phyloP scores from a whole-genome alignment of 2,888 invertebrate genomes.

The Acanthococcus lagerstroemiae region DNA sequence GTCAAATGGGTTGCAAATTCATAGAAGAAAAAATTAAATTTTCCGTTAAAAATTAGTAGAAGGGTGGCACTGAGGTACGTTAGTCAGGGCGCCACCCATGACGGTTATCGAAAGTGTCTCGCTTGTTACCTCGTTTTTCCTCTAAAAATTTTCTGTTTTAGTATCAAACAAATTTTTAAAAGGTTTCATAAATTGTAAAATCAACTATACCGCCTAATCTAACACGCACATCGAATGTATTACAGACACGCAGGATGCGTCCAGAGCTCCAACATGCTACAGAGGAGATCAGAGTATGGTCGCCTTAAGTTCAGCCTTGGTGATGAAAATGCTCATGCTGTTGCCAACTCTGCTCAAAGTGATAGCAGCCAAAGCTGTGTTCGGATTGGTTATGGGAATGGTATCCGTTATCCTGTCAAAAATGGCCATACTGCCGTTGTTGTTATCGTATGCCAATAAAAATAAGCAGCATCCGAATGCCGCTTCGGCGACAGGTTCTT shows the following conservation, averaged over 20 bases:
- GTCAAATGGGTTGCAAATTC: too few species aligned
- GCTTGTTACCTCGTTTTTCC: too few species aligned
- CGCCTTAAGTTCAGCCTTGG: conserved; percentile 21
- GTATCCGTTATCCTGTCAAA: conserved; percentile 22
- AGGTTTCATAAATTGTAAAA: background rate
- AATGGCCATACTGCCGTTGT: conserved; percentile 23
- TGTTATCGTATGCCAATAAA: conserved; percentile 19
- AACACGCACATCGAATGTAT: background rate
- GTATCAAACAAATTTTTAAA: background rate
- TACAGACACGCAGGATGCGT: background rate
- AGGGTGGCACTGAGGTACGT: too few species aligned
- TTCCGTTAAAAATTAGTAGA: too few species aligned
- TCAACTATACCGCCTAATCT: too few species aligned
- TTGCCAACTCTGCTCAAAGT: conserved; percentile 22
- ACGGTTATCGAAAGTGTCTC: too few species aligned
- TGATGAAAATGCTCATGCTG: conserved; percentile 22
- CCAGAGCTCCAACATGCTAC: conserved; percentile 17
- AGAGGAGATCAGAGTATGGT: conserved; percentile 27
- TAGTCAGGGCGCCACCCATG: too few species aligned
- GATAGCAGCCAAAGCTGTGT: conserved; percentile 24
- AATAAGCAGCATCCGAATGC: background rate
- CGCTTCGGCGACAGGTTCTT: conserved; percentile 1
- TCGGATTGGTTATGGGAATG: conserved; percentile 23
- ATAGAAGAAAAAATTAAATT: too few species aligned
- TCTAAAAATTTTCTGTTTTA: too few species aligned